Evolutionary conservation across 2,797 vertebrate genomes (phyloP).

Genomic region (Paratrypauchen microcephalus): DNA sequence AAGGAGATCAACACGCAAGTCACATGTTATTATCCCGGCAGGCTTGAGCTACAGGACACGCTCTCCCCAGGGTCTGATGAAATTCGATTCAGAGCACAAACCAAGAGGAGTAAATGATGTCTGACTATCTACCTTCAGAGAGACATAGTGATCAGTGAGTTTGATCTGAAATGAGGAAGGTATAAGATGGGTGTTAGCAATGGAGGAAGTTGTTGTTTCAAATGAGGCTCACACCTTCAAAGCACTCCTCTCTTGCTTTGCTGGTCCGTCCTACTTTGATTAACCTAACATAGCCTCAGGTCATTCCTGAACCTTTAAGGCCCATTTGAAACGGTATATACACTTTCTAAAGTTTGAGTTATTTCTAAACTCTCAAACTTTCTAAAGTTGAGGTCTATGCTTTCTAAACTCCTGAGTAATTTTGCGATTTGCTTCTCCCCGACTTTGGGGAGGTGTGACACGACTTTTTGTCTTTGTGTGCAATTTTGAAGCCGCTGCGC

Average conservation of each 20-base stretch:
- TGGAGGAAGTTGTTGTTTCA: slow-evolving; percentile 49
- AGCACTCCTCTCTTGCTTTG: slow-evolving; percentile 28
- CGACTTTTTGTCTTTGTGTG: no score
- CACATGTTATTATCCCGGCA: slow-evolving; percentile 40
- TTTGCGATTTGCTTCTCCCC: no score
- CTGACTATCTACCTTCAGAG: slow-evolving; percentile 29
- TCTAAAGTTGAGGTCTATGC: no score
- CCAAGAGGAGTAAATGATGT: slow-evolving; percentile 23
- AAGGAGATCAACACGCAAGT: slow-evolving; percentile 53
- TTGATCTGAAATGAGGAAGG: slow-evolving; percentile 61
- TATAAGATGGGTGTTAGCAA: slow-evolving; percentile 18
- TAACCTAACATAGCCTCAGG: slow-evolving; percentile 36
- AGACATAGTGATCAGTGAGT: slow-evolving; percentile 29
- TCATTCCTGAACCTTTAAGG: slow-evolving; percentile 41
- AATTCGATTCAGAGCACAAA: slow-evolving; percentile 25
- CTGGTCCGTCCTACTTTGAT: slow-evolving; percentile 17
- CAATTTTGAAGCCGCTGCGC: no score
- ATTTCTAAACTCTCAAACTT: background rate
- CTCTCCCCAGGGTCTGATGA: background rate
- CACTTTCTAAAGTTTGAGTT: background rate
- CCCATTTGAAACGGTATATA: slow-evolving; percentile 13
- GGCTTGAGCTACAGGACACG: slow-evolving; percentile 8
- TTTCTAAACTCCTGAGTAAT: no score
- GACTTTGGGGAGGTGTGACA: no score
- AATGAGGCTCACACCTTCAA: slow-evolving; percentile 62